Evolutionary conservation across 2,113 vertebrate species (phyloP), one percentile per base, ranked within the genome.

Genomic region (Vanacampus margaritifer): DNA sequence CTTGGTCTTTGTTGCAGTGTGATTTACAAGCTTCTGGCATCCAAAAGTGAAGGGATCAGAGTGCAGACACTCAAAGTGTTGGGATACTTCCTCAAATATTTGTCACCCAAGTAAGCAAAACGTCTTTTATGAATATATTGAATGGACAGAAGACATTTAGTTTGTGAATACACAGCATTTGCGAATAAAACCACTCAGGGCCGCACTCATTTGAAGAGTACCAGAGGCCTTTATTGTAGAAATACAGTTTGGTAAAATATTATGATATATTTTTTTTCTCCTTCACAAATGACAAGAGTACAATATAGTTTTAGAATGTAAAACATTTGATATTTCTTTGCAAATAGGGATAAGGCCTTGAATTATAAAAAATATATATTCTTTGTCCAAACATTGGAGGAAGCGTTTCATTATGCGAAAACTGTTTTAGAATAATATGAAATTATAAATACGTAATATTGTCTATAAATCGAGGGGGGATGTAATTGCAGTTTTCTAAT

Each of bases 1-100:
- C 24, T 68, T 53, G 39, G 16, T 32, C 11, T 62, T 87, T 80
- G 79, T 70, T 5, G 21, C 86, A 98, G 97, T 63, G 95, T 98
- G 57, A 90, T 98, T 82, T 99, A 95, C 84, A 99, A 99, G 81
- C 92, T 99, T 68, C 79, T 98, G 86, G 97, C 95, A n/a, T 98
- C 97, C 8, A 96, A 93, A 84, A 94, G 90, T 71, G 97, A 99
- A 92, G 94, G 93, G 72, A 95, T 99, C 76, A 89, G 96, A 79
- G 96, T 99, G 53, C 97, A 99, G 89, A 91, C 95, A 35, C 93
- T 99, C 4, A 99, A 99, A 90, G 95, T 96, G 60, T 72, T 99
- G 93, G 97, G 97, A 11, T 99, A 97, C 89, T 99, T 99, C 87
- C 89, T 99, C 84, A 96, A 96, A 76, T 88, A 97, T 85, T 86